Evolutionary conservation across 1,140 invertebrate genomes (phyloP), one percentile per base, ranked within the genome.

Genomic region (Thalassaphorura encarpata): DNA sequence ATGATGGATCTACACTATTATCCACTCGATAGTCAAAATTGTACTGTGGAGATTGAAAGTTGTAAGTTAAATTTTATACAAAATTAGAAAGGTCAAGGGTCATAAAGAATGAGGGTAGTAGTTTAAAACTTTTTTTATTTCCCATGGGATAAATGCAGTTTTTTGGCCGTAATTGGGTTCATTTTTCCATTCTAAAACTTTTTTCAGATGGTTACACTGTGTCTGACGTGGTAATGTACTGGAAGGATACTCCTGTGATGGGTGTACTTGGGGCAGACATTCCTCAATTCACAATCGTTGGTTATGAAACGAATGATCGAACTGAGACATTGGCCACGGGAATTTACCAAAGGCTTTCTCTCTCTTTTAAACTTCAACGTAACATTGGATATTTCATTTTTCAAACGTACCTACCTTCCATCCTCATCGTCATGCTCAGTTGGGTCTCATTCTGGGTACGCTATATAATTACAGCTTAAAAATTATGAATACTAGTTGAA

Each of bases 1-100:
- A 97, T 97, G 91, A 97, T 98, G 94, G 93, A 97, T 74, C 78
- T 98, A n/a, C 92, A 97, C 74, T 94, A 97, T 73, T 98, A 97
- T 76, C 95, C 95, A 1, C 76, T 98, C 11, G 94, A 98, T 75
- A 88, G 84, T 58, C 95, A 98, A 74, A 97, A 97, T 73, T 98
- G 94, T 76, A 97, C 93, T 45, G 91, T 98, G 56, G 94, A 97
- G 79, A 97, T 98, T 72, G 94, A 98, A 77, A 97, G 92, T 75
- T 98, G 94, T 98, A 80, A 83, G 89, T 81, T 48, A n/a, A 36
- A 36, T 36, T n/a, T n/a, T n/a, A n/a, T n/a, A n/a, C n/a, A n/a
- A n/a, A n/a, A n/a, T n/a, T n/a, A n/a, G n/a, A n/a, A n/a, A n/a
- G n/a, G n/a, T n/a, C n/a, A n/a, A n/a, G n/a, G n/a, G n/a, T n/a